Conservation (phyloP, 2,113 vertebrate species). For the Taurulus bubalis region DNA sequence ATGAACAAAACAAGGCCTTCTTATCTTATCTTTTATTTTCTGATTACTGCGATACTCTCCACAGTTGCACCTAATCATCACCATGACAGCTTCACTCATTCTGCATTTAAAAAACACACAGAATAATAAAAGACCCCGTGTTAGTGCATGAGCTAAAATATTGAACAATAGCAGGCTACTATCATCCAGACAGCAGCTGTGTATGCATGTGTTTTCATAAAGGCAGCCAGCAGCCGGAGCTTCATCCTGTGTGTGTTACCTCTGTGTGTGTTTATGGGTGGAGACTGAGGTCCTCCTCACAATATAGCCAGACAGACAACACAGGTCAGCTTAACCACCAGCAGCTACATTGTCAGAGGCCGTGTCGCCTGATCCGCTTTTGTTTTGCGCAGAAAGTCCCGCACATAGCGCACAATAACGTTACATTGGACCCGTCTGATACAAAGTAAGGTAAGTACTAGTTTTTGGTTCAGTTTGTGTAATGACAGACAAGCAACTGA, state of each 20-base stretch:
- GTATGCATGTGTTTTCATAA: not conserved
- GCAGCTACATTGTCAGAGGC: not conserved
- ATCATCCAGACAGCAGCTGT: too few species aligned
- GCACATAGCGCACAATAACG: not conserved
- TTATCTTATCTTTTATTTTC: not conserved
- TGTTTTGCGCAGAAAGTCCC: not conserved
- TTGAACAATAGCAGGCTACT: not conserved
- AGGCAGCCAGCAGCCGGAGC: not conserved
- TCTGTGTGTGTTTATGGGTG: slow-evolving; percentile 66
- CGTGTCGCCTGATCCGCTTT: not conserved
- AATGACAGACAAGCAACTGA: slow-evolving; percentile 27
- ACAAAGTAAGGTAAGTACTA: slow-evolving; percentile 50
- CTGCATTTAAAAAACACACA: not conserved
- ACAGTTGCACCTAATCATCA: not conserved
- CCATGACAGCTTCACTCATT: not conserved
- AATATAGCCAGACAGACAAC: slow-evolving; percentile 38
- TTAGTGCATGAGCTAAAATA: not conserved
- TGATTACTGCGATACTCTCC: not conserved
- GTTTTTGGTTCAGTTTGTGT: slow-evolving; percentile 15
- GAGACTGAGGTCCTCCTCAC: slow-evolving; percentile 64
- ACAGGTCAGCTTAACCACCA: slow-evolving; percentile 33
- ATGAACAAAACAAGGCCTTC: not conserved
- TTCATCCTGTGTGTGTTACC: slow-evolving; percentile 11
- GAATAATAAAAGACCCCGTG: not conserved
- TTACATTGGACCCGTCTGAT: not conserved